Conservation (phyloP, 2,888 invertebrate genomes). For the Epistrophe grossulariae region DNA sequence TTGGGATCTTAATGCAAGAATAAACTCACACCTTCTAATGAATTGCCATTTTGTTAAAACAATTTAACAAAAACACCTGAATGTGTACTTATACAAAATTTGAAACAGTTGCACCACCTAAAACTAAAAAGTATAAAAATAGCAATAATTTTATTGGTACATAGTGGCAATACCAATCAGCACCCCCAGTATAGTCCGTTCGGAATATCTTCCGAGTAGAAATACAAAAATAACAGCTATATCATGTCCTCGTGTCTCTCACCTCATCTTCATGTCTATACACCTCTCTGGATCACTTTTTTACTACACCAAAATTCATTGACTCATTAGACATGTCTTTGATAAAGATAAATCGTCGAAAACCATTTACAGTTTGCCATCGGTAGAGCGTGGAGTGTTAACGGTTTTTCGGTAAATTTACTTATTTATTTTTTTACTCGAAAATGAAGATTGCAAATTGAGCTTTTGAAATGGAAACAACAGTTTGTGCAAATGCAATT, state of each 20-base stretch:
- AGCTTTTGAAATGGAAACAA: conserved; percentile 29
- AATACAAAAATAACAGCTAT: conserved; percentile 9
- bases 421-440: neutral
- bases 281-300: neutral
- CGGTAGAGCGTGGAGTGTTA: conserved; percentile 46
- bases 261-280: neutral
- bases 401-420: conserved; percentile 13
- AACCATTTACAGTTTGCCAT: conserved; percentile 63
- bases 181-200: conserved; percentile 37
- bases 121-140: neutral
- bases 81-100: neutral
- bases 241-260: neutral
- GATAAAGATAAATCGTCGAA: conserved; percentile 68
- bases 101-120: neutral
- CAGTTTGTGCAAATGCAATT: conserved; percentile 35
- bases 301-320: conserved; percentile 29
- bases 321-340: conserved; percentile 43
- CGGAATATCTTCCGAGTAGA: neutral
- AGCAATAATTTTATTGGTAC: neutral
- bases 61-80: too few species aligned
- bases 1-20: too few species aligned
- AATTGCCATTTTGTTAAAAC: too few species aligned
- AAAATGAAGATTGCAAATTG: neutral
- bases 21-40: too few species aligned
- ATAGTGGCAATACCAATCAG: conserved; percentile 3